Percentiles rank a stretch among this genome's conserved stretches.
Evolutionary conservation across 2,113 vertebrate genomes (phyloP).

Genomic region (Caracal caracal): DNA sequence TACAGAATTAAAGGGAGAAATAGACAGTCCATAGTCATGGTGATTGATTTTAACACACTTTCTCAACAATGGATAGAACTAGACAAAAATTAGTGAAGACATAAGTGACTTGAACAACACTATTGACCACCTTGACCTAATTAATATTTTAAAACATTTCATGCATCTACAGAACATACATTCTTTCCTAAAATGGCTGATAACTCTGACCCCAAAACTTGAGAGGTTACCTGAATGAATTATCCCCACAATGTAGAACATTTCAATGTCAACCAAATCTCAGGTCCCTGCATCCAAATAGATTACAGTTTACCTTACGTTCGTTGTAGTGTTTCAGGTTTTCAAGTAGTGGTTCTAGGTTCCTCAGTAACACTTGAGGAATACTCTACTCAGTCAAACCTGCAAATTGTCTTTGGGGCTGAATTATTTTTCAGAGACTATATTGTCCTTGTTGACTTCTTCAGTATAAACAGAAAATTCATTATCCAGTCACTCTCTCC

Average conservation of each 20-base stretch:
- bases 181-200: slow-evolving; percentile 16
- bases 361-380: slow-evolving; percentile 26
- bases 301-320: background rate
- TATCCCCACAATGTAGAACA: background rate
- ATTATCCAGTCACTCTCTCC: background rate
- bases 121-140: background rate
- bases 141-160: background rate
- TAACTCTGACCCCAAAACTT: background rate
- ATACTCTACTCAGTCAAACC: background rate
- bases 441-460: background rate
- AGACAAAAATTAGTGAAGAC: background rate
- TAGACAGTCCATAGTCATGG: background rate
- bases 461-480: background rate
- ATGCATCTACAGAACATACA: background rate
- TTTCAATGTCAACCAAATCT: slow-evolving; percentile 4
- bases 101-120: background rate
- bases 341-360: background rate
- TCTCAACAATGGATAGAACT: slow-evolving; percentile 1
- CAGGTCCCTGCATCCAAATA: background rate
- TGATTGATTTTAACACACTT: background rate
- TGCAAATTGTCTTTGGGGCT: background rate
- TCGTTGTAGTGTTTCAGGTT: background rate
- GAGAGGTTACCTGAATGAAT: background rate
- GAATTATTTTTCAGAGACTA: background rate
- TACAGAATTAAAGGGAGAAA: slow-evolving; percentile 18